Evolutionary conservation across 2,113 vertebrate genomes (phyloP).

Genomic region (Cryptomyrus ogoouensis): DNA sequence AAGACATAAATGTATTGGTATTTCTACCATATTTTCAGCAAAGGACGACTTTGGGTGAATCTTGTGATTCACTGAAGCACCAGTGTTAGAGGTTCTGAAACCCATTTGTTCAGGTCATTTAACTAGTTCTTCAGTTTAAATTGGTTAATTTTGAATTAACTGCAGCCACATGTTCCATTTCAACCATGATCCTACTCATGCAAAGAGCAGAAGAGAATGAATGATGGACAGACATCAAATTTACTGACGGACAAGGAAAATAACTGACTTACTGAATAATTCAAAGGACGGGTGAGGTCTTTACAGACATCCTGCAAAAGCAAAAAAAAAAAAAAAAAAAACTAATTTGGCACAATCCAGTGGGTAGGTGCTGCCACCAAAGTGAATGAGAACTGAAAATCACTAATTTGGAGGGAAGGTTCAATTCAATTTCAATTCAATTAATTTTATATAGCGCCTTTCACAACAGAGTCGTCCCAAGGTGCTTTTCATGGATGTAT

Average conservation of each 20-base stretch:
- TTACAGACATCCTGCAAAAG: conserved; percentile 24
- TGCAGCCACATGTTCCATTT: neutral
- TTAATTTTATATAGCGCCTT: too few relatives aligned
- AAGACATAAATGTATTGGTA: neutral
- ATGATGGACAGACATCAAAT: neutral
- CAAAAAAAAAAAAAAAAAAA: neutral
- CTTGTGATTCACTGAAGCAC: neutral
- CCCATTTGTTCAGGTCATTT: neutral
- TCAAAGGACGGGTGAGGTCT: neutral
- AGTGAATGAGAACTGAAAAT: neutral
- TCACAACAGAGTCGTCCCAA: too few relatives aligned
- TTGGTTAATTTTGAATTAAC: neutral
- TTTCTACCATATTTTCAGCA: neutral
- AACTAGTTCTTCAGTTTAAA: neutral
- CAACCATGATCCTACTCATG: neutral
- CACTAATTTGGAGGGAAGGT: neutral
- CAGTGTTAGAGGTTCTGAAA: neutral
- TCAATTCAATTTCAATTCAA: too few relatives aligned
- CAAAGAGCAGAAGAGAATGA: neutral
- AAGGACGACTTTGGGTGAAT: neutral
- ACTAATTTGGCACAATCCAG: neutral
- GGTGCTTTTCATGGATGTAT: too few relatives aligned
- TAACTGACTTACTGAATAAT: conserved; percentile 18
- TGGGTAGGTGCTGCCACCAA: neutral
- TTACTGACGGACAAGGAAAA: neutral